Evolutionary conservation across 2,797 vertebrate species (phyloP).

Genomic region (Presbytis comata): DNA sequence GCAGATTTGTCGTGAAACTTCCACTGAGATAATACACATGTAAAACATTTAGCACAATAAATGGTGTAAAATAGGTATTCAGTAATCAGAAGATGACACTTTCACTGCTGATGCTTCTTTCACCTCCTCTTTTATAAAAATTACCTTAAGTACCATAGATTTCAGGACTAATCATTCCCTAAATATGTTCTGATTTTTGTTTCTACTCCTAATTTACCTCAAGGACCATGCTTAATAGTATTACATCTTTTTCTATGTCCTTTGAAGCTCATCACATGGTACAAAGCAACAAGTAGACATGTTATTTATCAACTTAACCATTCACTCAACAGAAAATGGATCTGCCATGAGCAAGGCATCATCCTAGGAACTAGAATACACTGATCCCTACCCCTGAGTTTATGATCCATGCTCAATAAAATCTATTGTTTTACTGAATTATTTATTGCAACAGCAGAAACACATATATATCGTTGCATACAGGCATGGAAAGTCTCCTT

Average conservation of each 20-base stretch:
- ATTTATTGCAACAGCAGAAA: background rate
- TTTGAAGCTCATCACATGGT: background rate
- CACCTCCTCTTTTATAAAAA: background rate
- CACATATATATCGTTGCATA: background rate
- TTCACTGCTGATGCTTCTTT: background rate
- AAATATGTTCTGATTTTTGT: background rate
- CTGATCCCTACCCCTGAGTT: background rate
- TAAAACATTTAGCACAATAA: background rate
- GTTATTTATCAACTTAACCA: conserved; percentile 1
- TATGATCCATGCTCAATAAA: background rate
- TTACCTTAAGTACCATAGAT: background rate
- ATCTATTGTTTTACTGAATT: background rate
- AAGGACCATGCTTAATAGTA: background rate
- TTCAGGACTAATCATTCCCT: background rate
- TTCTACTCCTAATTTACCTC: background rate
- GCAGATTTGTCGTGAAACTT: background rate
- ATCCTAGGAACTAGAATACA: background rate
- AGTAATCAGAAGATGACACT: background rate
- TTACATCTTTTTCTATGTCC: background rate
- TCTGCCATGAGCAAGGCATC: background rate
- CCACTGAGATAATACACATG: background rate
- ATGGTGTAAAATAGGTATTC: background rate
- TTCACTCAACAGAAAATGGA: background rate
- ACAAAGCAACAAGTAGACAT: background rate
- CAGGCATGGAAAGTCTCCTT: background rate